Evolutionary conservation across 1,140 invertebrate species (phyloP), one percentile per base, ranked within the genome.

Genomic region (Hydropsyche tenuis): DNA sequence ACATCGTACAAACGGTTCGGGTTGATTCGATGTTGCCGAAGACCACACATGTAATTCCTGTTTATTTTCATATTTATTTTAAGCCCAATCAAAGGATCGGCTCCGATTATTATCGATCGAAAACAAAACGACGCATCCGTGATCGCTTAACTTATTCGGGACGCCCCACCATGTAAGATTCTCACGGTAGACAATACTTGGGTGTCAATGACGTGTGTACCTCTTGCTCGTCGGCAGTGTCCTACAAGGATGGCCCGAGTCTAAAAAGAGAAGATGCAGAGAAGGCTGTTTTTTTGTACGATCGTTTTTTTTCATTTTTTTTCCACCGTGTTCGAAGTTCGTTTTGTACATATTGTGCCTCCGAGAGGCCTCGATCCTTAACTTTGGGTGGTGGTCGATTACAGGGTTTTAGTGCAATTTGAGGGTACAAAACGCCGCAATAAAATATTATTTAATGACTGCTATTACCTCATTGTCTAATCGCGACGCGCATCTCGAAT

Each of bases 111-210:
- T 6, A 23, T 12, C 63, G 63, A 45, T 65, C 63, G 30, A 65
- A 60, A 60, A 60, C 22, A 60, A 60, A 60, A 60, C 14, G 22
- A 25, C 11, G 20, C 12, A 25, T 60, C 56, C 14, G 22, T 60
- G 56, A 60, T 60, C 56, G 22, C 23, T 60, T 60, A 60, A 42
- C 48, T 69, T 69, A 69, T 69, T 69, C 22, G 25, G 37, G 11
- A 23, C 45, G 56, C 56, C 22, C 42, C 65, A 7, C 45, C 42
- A 25, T 23, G 46, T 70, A 11, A 60, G 51, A 70, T 70, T 70
- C 68, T 70, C 68, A 70, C 68, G 68, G 68, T 70, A 70, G 68
- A 70, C 68, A 70, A 70, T 70, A 70, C 68, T 70, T 27, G 68
- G 68, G 48, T 70, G 68, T 70, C 68, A 70, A 70, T 70, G 68